phyloP scores from a whole-genome alignment of 2,113 vertebrate species.

The Cercocebus atys region DNA sequence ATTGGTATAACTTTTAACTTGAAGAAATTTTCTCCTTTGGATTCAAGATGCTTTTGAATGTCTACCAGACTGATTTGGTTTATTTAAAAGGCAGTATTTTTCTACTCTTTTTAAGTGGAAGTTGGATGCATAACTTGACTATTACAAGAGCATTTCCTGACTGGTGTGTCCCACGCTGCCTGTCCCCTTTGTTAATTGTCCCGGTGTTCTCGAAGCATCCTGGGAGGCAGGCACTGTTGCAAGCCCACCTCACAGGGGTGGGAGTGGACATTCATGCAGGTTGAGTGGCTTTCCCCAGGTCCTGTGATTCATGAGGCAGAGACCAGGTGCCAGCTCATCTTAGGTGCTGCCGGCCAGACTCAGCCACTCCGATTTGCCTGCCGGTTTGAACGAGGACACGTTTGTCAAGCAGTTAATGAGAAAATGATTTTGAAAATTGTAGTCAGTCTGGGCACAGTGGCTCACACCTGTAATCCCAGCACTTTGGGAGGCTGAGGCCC shows the following conservation, averaged over 20 bases:
- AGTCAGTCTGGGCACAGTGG: too few relatives aligned
- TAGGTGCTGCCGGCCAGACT: background rate
- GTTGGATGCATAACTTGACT: background rate
- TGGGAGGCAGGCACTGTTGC: background rate
- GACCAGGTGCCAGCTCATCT: background rate
- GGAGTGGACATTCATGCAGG: too few relatives aligned
- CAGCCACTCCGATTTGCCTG: background rate
- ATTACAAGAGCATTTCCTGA: background rate
- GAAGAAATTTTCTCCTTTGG: background rate
- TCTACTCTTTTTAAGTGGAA: background rate
- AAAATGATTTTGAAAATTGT: background rate
- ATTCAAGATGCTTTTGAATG: background rate
- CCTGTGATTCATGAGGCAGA: fast-evolving
- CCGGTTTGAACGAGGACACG: background rate
- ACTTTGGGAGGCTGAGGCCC: too few relatives aligned
- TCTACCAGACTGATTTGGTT: background rate
- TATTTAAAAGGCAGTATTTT: background rate
- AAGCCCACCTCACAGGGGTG: fast-evolving
- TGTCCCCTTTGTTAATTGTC: background rate
- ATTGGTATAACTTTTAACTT: background rate
- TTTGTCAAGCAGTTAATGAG: background rate
- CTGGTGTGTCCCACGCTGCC: background rate
- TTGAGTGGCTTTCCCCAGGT: background rate
- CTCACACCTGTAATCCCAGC: too few relatives aligned
- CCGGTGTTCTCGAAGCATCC: background rate